phyloP scores from a whole-genome alignment of 2,888 invertebrate genomes.

The Spilarctia lutea region DNA sequence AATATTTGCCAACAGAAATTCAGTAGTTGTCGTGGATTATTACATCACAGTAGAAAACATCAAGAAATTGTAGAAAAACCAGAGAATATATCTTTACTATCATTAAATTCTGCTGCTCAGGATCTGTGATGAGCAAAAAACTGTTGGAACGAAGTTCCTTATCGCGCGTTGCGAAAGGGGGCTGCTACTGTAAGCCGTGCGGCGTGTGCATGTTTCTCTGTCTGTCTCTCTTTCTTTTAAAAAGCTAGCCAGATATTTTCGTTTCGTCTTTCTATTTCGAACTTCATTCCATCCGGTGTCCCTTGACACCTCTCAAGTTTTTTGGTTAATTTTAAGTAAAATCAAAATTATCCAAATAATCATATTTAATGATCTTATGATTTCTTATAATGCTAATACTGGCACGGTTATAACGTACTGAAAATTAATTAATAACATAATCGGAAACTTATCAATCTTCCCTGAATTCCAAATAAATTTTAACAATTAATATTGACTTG shows the following conservation, averaged over 20 bases:
- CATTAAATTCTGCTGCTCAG: background rate
- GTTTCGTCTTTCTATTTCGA: too few species aligned
- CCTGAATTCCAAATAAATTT: background rate
- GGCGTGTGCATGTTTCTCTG: too few species aligned
- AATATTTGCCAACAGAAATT: constrained; percentile 68
- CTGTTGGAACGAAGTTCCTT: too few species aligned
- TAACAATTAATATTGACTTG: background rate
- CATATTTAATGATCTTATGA: too few species aligned
- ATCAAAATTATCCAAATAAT: background rate
- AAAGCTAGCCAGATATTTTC: too few species aligned
- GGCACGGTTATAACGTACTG: background rate
- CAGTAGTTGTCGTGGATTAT: constrained; percentile 64
- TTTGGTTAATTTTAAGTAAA: background rate
- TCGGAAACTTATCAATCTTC: background rate
- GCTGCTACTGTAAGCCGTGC: too few species aligned
- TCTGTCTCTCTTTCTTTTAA: too few species aligned
- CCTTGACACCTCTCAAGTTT: too few species aligned
- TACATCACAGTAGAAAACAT: constrained; percentile 70
- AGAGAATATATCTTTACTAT: background rate
- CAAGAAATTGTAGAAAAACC: constrained; percentile 39
- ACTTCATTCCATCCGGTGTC: too few species aligned
- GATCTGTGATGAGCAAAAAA: background rate
- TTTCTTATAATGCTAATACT: too few species aligned
- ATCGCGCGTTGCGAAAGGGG: too few species aligned
- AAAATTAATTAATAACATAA: background rate